Percentiles rank a stretch among this genome's conserved stretches.
Evolutionary conservation across 2,113 vertebrate genomes (phyloP).

Genomic region (Gasterosteus nipponicus): DNA sequence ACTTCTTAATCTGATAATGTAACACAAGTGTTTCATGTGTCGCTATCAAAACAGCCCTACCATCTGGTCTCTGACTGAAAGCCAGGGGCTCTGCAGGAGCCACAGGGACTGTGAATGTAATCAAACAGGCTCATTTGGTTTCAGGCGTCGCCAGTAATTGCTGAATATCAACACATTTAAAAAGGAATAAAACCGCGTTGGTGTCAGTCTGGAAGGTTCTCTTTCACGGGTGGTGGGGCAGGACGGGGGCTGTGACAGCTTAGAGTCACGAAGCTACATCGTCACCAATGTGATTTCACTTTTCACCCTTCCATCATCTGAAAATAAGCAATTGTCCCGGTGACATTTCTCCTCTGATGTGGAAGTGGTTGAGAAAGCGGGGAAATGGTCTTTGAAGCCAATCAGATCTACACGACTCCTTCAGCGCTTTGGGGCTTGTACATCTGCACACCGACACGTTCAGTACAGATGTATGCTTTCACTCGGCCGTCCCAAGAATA

Average conservation of each 20-base stretch:
- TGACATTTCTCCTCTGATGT: constrained; percentile 32
- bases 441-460: background rate
- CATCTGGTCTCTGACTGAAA: constrained; percentile 16
- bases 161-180: constrained; percentile 8
- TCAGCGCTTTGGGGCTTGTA: background rate
- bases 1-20: constrained; percentile 41
- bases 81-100: background rate
- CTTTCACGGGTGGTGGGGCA: too few relatives aligned
- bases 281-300: constrained; percentile 47
- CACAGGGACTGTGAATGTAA: constrained; percentile 16
- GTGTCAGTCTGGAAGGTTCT: constrained; percentile 13
- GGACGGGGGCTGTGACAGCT: constrained; percentile 38
- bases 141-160: background rate
- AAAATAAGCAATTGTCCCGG: background rate
- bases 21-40: constrained; percentile 13
- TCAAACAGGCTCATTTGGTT: constrained; percentile 34
- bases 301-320: constrained; percentile 42
- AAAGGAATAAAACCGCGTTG: constrained; percentile 6
- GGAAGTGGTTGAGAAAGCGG: background rate
- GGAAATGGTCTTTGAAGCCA: constrained; percentile 17
- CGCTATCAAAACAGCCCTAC: background rate
- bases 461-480: background rate
- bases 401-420: constrained; percentile 20
- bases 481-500: background rate
- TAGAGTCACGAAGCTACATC: constrained; percentile 44